Percentiles rank a stretch among this genome's conserved stretches.
Evolutionary conservation across 1,140 invertebrate species (phyloP).

Genomic region (Zophobas atratus): DNA sequence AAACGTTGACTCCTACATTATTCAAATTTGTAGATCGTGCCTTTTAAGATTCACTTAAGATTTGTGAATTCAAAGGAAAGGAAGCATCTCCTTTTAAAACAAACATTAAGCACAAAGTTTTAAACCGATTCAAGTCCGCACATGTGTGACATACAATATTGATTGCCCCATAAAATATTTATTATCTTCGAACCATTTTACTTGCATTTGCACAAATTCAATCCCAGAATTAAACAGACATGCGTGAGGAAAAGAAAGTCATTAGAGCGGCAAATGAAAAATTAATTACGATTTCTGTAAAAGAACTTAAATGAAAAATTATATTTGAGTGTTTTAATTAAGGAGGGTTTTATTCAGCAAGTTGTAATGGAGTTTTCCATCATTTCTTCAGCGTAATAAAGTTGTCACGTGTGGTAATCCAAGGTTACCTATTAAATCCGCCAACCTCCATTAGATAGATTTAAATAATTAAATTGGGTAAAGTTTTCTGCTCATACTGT

Average conservation of each 20-base stretch:
- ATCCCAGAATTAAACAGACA: conserved; percentile 19
- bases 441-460: conserved; percentile 20
- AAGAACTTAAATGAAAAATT: background rate
- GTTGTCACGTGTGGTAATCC: conserved; percentile 18
- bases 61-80: conserved; percentile 23
- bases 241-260: background rate
- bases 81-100: conserved; percentile 26
- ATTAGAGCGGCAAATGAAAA: conserved; percentile 21
- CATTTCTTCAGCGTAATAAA: conserved; percentile 4
- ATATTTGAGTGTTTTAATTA: background rate
- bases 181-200: conserved; percentile 33
- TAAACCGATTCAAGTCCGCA: conserved; percentile 30
- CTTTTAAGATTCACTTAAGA: conserved; percentile 41
- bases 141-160: conserved; percentile 32
- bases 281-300: conserved; percentile 23
- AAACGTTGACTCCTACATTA: conserved; percentile 38
- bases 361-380: conserved; percentile 1
- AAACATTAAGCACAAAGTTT: conserved; percentile 41
- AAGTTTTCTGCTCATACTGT: conserved; percentile 27
- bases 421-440: conserved; percentile 1
- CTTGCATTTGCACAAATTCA: conserved; percentile 20
- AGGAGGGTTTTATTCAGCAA: background rate
- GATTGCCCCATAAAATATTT: conserved; percentile 38
- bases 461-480: conserved; percentile 34
- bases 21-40: conserved; percentile 23